Evolutionary conservation across 2,113 vertebrate genomes (phyloP), one percentile per base, ranked within the genome.

Genomic region (Herpetotheres cachinnans): DNA sequence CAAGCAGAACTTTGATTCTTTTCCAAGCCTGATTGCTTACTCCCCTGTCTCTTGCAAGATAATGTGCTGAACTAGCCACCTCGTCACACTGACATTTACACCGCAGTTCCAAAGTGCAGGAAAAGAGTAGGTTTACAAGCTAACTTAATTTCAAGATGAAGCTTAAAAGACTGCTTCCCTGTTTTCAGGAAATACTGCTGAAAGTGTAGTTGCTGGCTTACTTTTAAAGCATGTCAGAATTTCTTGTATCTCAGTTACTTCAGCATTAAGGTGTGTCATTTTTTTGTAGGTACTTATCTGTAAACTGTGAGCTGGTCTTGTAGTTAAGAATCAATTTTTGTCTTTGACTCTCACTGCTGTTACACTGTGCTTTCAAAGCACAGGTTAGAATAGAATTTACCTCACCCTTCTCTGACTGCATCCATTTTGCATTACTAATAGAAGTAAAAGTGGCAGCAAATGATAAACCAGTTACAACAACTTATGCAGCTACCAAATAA

Each of bases 1-100:
- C 22, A 26, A 65, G 90, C 79, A 96, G 58, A 87, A 82, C 93
- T 97, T 91, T 91, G 89, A 66, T 89, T 92, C 62, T 85, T 95
- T 89, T 89, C 58, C 70, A 67, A 72, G 66, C 61, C 11, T 61
- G 46, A 55, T n/a, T 72, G 82, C 92, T 82, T 59, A 63, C 65
- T 82, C 21, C 34, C 1, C 4, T 78, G 44, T 93, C 52, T 85
- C 91, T 69, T 34, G 19, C 40, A n/a, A 32, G 65, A 27, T 4
- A 70, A 32, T 0, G 1, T 70, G 71, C 74, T 93, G 91, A 94
- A 82, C 58, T 62, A 26, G n/a, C 81, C 24, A 19, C 59, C 54
- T 86, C 0, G 0, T 58, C 63, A n/a, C 62, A 3, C 58, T 36
- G 83, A 40, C 58, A 32, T 55, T 74, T 67, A 65, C 72, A 70